phyloP scores from a whole-genome alignment of 2,797 vertebrate genomes.

The Craterocephalus amniculus region DNA sequence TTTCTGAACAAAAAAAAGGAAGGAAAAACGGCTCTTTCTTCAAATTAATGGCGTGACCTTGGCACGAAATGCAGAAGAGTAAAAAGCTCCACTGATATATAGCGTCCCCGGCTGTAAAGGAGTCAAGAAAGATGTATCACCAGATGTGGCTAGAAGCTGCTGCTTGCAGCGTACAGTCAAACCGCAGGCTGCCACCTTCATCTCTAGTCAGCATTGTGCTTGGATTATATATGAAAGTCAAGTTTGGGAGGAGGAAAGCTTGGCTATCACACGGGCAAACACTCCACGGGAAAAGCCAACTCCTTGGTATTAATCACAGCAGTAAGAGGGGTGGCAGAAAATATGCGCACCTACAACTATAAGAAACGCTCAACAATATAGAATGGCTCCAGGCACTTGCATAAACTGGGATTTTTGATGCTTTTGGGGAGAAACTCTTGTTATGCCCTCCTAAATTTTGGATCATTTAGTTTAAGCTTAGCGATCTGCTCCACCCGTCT shows the following conservation, averaged over 20 bases:
- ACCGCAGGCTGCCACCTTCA: slow-evolving; percentile 52
- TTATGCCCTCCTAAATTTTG: slow-evolving; percentile 45
- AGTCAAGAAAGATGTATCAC: slow-evolving; percentile 33
- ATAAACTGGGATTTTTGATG: slow-evolving; percentile 29
- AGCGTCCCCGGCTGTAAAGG: slow-evolving; percentile 13
- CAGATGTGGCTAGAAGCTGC: slow-evolving; percentile 28
- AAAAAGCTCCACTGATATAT: slow-evolving; percentile 27
- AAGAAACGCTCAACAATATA: slow-evolving; percentile 22
- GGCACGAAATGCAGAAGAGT: slow-evolving; percentile 16
- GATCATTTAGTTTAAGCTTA: slow-evolving; percentile 37
- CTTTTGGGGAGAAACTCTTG: slow-evolving; percentile 27
- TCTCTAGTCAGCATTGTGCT: slow-evolving; percentile 59
- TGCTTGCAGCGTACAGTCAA: slow-evolving; percentile 48
- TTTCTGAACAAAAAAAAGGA: not conserved
- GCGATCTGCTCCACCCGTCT: slow-evolving; percentile 10
- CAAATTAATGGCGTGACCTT: slow-evolving; percentile 39
- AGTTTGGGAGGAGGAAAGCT: slow-evolving; percentile 47
- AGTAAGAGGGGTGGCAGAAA: slow-evolving; percentile 12
- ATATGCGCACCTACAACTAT: slow-evolving; percentile 1
- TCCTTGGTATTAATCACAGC: slow-evolving; percentile 51
- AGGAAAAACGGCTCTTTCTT: slow-evolving; percentile 13
- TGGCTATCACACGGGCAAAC: slow-evolving; percentile 20
- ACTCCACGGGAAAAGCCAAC: slow-evolving; percentile 28
- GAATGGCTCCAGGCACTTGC: slow-evolving; percentile 22
- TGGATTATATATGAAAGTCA: slow-evolving; percentile 56